Conservation (phyloP, 2,888 invertebrate species). For the Pseudococcus longispinus region DNA sequence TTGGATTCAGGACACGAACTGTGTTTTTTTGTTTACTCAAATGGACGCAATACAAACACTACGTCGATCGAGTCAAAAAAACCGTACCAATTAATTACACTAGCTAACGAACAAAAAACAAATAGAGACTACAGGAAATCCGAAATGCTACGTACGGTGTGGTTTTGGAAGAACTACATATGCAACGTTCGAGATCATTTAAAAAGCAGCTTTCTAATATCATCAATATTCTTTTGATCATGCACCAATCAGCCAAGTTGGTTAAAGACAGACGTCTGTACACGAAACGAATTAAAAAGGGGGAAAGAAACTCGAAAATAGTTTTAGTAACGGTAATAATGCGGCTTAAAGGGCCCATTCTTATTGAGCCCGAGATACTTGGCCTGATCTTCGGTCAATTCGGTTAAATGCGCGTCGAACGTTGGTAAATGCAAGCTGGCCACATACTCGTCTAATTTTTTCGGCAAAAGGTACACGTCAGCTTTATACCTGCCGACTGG, state of each 20-base stretch:
- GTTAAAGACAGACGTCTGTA: not conserved
- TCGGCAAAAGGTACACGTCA: constrained; percentile 95
- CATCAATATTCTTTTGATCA: too few species aligned
- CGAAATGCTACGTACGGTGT: not conserved
- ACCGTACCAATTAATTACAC: not conserved
- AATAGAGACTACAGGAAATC: not conserved
- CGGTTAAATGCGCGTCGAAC: constrained; percentile 96
- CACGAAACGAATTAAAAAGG: not conserved
- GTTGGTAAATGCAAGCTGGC: constrained; percentile 95
- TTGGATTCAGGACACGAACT: not conserved
- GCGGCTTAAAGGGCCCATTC: constrained; percentile 98
- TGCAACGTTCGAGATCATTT: not conserved
- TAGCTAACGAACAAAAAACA: not conserved
- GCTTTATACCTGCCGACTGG: constrained; percentile 93
- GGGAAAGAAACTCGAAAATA: not conserved
- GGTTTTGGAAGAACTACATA: not conserved
- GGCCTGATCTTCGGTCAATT: constrained; percentile 94
- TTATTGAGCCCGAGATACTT: constrained; percentile 97
- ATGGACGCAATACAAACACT: not conserved
- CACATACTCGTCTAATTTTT: constrained; percentile 98
- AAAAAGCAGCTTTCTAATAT: too few species aligned
- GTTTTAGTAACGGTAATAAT: constrained; percentile 84
- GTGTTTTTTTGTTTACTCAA: not conserved
- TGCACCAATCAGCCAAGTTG: not conserved
- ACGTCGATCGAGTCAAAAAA: not conserved